Percentiles rank a stretch among this genome's conserved stretches.
These are phyloP conservation scores for Heliconius erato DNA, from an alignment of 2,888 invertebrate species.

Conservation along the genomic window DNA sequence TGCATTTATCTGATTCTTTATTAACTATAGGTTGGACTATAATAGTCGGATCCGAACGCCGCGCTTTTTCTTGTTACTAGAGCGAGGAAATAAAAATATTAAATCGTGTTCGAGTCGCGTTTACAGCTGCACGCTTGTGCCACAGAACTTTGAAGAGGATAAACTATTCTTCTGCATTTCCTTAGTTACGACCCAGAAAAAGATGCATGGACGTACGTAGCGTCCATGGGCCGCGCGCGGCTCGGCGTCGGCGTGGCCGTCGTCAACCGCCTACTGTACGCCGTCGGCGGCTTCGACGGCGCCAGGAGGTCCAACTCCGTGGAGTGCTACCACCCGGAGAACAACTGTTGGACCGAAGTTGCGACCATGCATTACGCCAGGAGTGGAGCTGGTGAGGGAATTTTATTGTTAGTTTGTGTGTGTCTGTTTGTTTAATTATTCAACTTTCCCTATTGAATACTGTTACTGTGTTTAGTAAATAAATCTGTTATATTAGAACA, in stretches of 20 bases:
- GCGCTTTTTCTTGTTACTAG: too few relatives aligned
- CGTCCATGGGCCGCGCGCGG: constrained; percentile 91
- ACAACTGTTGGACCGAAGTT: constrained; percentile 94
- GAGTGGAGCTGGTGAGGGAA: constrained; percentile 91
- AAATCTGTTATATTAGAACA: too few relatives aligned
- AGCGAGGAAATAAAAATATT: too few relatives aligned
- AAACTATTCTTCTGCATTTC: too few relatives aligned
- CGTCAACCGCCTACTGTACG: constrained; percentile 91
- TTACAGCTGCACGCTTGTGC: too few relatives aligned
- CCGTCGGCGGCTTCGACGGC: constrained; percentile 96
- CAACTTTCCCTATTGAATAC: too few relatives aligned
- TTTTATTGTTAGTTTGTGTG: not conserved
- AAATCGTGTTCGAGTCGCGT: too few relatives aligned
- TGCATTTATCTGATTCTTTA: too few relatives aligned
- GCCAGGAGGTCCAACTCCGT: constrained; percentile 90
- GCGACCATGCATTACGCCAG: constrained; percentile 91
- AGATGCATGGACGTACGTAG: constrained; percentile 92
- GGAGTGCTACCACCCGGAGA: constrained; percentile 97
- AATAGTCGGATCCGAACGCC: too few relatives aligned
- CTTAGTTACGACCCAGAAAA: constrained; percentile 93
- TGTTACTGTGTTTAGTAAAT: too few relatives aligned
- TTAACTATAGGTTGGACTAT: too few relatives aligned
- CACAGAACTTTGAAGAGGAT: too few relatives aligned
- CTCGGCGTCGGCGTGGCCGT: constrained; percentile 93
- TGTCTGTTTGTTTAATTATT: not conserved